Evolutionary conservation across 1,140 invertebrate species (phyloP), one percentile per base, ranked within the genome.

Genomic region (Saccostrea glomerata): DNA sequence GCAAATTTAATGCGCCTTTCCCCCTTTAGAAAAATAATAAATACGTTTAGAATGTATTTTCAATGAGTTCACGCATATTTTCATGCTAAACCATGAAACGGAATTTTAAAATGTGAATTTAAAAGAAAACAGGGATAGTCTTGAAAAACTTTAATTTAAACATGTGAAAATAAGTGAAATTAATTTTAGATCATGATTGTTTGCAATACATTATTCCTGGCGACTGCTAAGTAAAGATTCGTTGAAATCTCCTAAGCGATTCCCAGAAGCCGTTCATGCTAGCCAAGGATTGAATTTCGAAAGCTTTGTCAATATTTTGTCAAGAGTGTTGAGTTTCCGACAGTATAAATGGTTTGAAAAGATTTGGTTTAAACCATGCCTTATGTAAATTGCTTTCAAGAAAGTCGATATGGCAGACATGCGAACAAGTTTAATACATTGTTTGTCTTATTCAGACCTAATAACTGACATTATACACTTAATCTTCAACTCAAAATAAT

Each of bases 261-360:
- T 20, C 7, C 6, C 58, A 63, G n/a, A 63, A 63, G 58, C 58
- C 58, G 15, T 6, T 20, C 15, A 20, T 63, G 58, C 17, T n/a
- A 63, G n/a, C 13, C 17, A 17, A n/a, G 17, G 58, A 17, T 63
- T 25, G 25, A 12, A 77, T 30, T 36, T 77, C 70, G 30, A 77
- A 77, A 77, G 70, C 25, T 30, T 25, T 77, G 70, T 77, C 70
- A 77, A 77, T 77, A 77, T 77, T 77, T 77, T 30, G 25, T 30
- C 25, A 77, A 77, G 25, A 15, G 12, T 30, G 25, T 30, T 25
- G 23, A 66, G 7, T 23, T 20, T 47, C 47, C 47, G 47, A 36
- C 0, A 13, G 23, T 73, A 30, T 36, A 63, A 77, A 77, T 77
- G 25, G 12, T 15, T 77, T 77, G 23, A 36, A 36, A 77, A 25